Evolutionary conservation across 1,140 invertebrate genomes (phyloP), one percentile per base, ranked within the genome.

Genomic region (Drosophila malerkotliana): DNA sequence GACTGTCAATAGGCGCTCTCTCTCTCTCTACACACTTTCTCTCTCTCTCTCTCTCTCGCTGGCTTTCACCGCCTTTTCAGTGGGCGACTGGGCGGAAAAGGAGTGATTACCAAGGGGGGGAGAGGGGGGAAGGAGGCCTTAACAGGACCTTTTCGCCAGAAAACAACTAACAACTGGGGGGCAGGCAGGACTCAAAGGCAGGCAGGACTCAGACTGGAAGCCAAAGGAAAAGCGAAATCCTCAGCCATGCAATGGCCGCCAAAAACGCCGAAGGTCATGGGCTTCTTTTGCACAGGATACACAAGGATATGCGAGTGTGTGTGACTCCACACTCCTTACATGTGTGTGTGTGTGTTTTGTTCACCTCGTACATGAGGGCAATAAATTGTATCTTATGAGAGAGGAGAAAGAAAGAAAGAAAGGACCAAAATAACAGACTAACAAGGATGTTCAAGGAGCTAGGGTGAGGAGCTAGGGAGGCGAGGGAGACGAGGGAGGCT

Each of bases 341-440:
- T 28, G 26, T 28, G 1, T 49, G 32, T 28, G 61, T 78, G 62
- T 72, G 66, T 76, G 73, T 72, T 66, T 78, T 55, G 44, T 59
- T 52, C 58, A 64, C 71, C 60, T 54, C 54, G 61, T 72, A 78
- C 84, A 78, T 87, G 78, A 69, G 68, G 81, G 85, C 84, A 90
- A 89, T 89, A 89, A 89, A 89, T 89, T 89, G 72, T 81, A 80
- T 89, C 84, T 89, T 90, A 80, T 85, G 77, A 85, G 67, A 69
- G 18, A 6, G 34, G 10, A 37, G 10, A 37, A 37, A 68, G 34
- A 34, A 56, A 61, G 55, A 57, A 44, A 7, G 9, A 45, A 67
- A 60, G 85, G 76, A 68, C 72, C 72, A 67, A 78, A 85, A 80
- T 81, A 90, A 81, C 79, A 84, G 80, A 64, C 59, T 57, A 57